Conservation (phyloP, 2,888 invertebrate species). For the Drosophila kambysellisi region DNA sequence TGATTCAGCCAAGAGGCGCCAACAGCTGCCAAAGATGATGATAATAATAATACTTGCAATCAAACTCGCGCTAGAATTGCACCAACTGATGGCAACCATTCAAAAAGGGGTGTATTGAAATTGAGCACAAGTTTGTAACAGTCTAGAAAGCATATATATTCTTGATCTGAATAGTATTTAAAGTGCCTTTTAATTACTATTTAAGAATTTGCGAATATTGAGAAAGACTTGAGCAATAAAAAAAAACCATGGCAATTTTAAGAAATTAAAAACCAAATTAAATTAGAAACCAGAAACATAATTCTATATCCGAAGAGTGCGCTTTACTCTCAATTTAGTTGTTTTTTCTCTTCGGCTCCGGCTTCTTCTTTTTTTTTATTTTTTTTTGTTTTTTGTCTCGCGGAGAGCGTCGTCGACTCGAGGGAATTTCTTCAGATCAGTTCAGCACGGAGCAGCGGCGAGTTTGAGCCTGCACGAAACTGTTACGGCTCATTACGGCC, state of each 20-base stretch:
- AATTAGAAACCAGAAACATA: constrained; percentile 13
- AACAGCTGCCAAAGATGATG: constrained; percentile 58
- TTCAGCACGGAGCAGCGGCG: constrained; percentile 54
- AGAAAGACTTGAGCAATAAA: rapidly evolving
- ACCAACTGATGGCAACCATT: constrained; percentile 31
- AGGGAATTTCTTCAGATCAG: constrained; percentile 47
- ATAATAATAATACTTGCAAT: constrained; percentile 69
- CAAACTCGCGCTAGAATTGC: constrained; percentile 64
- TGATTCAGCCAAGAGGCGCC: constrained; percentile 59
- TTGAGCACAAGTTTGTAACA: not conserved
- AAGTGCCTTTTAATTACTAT: too few species aligned
- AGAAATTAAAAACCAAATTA: too few species aligned
- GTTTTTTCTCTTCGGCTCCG: constrained; percentile 4
- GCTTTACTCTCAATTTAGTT: constrained; percentile 51
- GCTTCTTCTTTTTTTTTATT: constrained; percentile 3
- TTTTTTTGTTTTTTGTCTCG: constrained; percentile 15
- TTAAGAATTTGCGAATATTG: too few species aligned
- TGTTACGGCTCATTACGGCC: constrained; percentile 41
- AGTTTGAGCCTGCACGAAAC: constrained; percentile 39
- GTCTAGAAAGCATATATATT: not conserved
- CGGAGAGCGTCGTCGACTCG: constrained; percentile 27
- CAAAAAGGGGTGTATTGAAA: not conserved
- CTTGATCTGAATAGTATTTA: not conserved
- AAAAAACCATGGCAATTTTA: too few species aligned
- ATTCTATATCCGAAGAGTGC: constrained; percentile 83